A percentile compares a stretch with the other conserved stretches of the same genome.
These are phyloP conservation scores for Petaurus breviceps DNA, from an alignment of 2,113 vertebrate species.

Conservation along the genomic window DNA sequence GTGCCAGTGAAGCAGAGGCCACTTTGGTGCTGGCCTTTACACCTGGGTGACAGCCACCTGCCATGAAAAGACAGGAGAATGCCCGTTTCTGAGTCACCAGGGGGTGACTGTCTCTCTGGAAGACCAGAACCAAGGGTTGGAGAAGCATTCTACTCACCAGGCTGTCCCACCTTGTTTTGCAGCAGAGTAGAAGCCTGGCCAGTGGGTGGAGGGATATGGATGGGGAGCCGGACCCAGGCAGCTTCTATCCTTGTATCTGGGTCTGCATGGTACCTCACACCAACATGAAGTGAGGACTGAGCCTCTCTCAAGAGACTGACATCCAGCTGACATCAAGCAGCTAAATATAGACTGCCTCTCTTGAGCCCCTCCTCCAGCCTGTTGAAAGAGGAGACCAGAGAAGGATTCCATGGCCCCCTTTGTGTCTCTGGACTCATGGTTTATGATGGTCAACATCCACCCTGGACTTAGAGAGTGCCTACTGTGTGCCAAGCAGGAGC, in stretches of 20 bases:
- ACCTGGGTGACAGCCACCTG: conserved; percentile 59
- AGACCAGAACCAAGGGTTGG: conserved; percentile 79
- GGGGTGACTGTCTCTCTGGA: conserved; percentile 65
- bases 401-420: conserved; percentile 68
- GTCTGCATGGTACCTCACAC: conserved; percentile 85
- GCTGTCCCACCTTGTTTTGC: conserved; percentile 63
- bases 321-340: conserved; percentile 96
- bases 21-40: conserved; percentile 55
- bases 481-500: conserved; percentile 1
- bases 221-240: conserved; percentile 80
- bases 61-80: conserved; percentile 58
- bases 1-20: conserved; percentile 45
- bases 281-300: conserved; percentile 86
- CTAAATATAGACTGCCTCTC: conserved; percentile 95
- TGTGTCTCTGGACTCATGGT: conserved; percentile 62
- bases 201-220: conserved; percentile 76
- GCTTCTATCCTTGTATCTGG: conserved; percentile 84
- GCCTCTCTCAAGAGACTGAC: conserved; percentile 89
- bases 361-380: conserved; percentile 88
- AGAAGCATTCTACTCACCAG: conserved; percentile 85
- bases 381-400: conserved; percentile 83
- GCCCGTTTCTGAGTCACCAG: conserved; percentile 68
- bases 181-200: conserved; percentile 72
- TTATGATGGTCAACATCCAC: conserved; percentile 25
- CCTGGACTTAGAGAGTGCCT: background rate